Conservation (phyloP, 2,797 vertebrate genomes). For the Lithobates sylvaticus region DNA sequence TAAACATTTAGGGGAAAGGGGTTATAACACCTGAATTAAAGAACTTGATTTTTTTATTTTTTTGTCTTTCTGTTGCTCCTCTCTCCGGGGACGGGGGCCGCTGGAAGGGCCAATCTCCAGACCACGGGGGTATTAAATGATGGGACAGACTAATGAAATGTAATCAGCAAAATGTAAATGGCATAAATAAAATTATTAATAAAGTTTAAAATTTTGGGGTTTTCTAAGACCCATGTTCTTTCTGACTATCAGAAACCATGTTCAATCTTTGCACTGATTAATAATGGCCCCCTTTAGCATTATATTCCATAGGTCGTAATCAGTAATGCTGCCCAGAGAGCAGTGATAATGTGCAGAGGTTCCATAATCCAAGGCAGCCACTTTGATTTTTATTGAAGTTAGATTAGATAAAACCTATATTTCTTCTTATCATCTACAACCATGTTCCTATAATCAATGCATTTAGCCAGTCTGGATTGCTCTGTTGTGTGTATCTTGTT, state of each 20-base stretch:
- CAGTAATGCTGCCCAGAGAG: not conserved
- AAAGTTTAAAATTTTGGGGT: no score
- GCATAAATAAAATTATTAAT: no score
- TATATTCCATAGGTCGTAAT: not conserved
- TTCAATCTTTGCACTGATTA: not conserved
- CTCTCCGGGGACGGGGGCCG: no score
- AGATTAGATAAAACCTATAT: not conserved
- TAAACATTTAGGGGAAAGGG: no score
- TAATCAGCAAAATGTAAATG: no score
- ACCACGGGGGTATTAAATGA: no score
- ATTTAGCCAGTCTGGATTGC: not conserved
- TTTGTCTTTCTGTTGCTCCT: no score
- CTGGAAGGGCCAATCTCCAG: no score
- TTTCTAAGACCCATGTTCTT: no score
- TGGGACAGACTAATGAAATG: no score
- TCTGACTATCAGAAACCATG: not conserved
- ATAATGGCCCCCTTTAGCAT: not conserved
- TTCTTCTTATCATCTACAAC: not conserved
- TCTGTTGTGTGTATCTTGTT: slow-evolving; percentile 58
- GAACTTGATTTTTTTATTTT: no score
- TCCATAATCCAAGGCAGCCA: not conserved
- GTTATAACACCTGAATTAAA: no score
- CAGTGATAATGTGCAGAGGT: not conserved
- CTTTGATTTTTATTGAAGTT: not conserved
- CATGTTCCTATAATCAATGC: not conserved